Evolutionary conservation across 2,888 invertebrate species (phyloP), one percentile per base, ranked within the genome.

Genomic region (Microctonus brassicae): DNA sequence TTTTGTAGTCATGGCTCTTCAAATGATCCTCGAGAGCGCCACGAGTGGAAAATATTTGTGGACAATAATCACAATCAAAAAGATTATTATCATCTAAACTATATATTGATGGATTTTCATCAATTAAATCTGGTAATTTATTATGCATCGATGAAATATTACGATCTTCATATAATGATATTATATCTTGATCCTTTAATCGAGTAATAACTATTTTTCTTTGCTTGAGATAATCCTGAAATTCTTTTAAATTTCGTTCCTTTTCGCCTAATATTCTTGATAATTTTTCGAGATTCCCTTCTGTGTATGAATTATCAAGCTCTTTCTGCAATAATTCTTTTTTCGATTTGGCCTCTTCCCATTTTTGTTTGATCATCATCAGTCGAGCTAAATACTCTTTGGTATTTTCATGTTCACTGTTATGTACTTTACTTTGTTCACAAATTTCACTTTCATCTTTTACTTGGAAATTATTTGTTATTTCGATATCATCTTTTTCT

Each of bases 1-100:
- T 81, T 73, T 83, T 85, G 34, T 82, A 83, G 34, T 87, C 87
- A 24, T 87, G 87, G 10, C 57, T 72, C 53, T 85, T 87, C 3
- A 83, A 67, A 47, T 87, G 87, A 52, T 86, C 87, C 24, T 84
- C 84, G 2, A 84, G 76, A 0, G 80, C 64, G 1, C 86, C 86
- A 17, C 79, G 79, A 0, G 76, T 73, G 1, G 80, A 70, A 72
- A 85, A 87, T 2, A 80, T 80, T 17, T 81, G 75, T 0, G 82
- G 78, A 36, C 87, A 87, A 73, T 87, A 87, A 68, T 87, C 87
- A 66, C 87, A 87, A 29, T 86, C 84, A n/a, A 83, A 75, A 42
- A 77, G 81, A 69, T 81, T 73, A 13, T 76, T 77, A 20, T 74
- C 72, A 5, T 75, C 77, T 60, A 83, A 78, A 33, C 79, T 77